Percentiles rank a stretch among this genome's conserved stretches.
Conservation (phyloP, 2,888 invertebrate species). For the Brachypterus glaber region DNA sequence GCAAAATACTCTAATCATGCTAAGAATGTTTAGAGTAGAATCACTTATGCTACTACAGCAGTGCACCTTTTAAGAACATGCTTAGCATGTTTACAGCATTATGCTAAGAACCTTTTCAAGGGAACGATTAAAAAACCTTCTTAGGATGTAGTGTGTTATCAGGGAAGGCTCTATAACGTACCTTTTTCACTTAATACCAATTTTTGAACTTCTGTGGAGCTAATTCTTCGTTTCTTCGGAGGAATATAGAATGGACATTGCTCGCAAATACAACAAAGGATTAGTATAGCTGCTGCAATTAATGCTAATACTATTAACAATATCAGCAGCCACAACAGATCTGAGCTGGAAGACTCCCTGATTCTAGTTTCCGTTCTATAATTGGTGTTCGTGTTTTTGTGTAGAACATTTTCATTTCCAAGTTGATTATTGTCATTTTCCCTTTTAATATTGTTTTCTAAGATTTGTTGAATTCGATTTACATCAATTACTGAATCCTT, state of each 20-base stretch:
- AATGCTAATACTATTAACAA: slow-evolving; percentile 66
- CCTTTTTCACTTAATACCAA: slow-evolving; percentile 54
- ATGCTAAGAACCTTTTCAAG: too few species aligned
- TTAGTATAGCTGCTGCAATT: slow-evolving; percentile 57
- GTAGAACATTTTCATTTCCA: slow-evolving; percentile 18
- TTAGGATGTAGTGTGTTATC: too few species aligned
- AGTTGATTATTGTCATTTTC: too few species aligned
- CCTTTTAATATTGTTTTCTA: too few species aligned
- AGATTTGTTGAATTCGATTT: slow-evolving; percentile 58
- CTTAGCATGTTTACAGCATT: too few species aligned
- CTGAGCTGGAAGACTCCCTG: slow-evolving; percentile 41
- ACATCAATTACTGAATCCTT: slow-evolving; percentile 60
- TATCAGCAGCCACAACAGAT: slow-evolving; percentile 66
- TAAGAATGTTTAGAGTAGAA: too few species aligned
- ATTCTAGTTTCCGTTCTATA: slow-evolving; percentile 22
- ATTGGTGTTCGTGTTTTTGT: slow-evolving; percentile 10
- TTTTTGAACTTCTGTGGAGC: slow-evolving; percentile 60
- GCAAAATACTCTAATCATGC: too few species aligned
- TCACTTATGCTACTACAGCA: too few species aligned
- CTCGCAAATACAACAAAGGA: slow-evolving; percentile 76
- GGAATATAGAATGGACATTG: slow-evolving; percentile 77
- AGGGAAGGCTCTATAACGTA: too few species aligned
- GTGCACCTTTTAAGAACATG: too few species aligned
- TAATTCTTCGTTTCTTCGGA: slow-evolving; percentile 64
- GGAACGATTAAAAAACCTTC: too few species aligned